Evolutionary conservation across 2,113 vertebrate genomes (phyloP), one percentile per base, ranked within the genome.

Genomic region (Halichoerus grypus): DNA sequence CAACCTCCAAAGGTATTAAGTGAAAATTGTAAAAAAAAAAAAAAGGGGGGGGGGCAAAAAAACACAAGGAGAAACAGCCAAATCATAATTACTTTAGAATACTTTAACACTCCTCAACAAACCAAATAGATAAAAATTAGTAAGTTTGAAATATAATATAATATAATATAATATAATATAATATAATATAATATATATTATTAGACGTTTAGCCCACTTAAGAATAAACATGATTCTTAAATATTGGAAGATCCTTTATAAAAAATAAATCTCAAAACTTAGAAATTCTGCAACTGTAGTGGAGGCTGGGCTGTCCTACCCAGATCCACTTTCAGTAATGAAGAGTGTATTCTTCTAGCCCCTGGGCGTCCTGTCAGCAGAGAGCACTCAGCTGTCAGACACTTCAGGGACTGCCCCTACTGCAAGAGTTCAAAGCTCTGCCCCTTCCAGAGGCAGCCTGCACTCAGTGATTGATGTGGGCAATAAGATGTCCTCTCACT

Each of bases 161-260:
- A 24, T 61, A 61, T 22, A 61, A 46, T 46, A 46, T 46, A 46
- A 46, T 7, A 46, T 46, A 6, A 46, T 46, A 46, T 46, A 7
- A 46, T 46, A 46, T 46, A 7, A 46, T 46, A 53, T 55, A 61
- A 69, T 36, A 71, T 71, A 71, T 72, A 31, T 15, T 24, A 51
- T 81, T 69, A 42, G 16, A 57, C 31, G 46, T 85, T 57, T 88
- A 69, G 18, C 46, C 22, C 91, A 91, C 18, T 85, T 36, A 91
- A 97, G 57, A 65, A 74, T 53, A 74, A 90, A 77, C 42, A 65
- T 39, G 55, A 72, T 93, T 88, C 82, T 61, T 76, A 49, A 97
- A 84, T 26, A 76, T 8, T 18, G 55, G 14, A 12, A 11, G 36
- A 26, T 89, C 69, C 39, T 76, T 95, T 81, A 65, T 59, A 11